A percentile compares a stretch with the other conserved stretches of the same genome.
Evolutionary conservation across 2,797 vertebrate species (phyloP).

Genomic region (Mus minutoides): DNA sequence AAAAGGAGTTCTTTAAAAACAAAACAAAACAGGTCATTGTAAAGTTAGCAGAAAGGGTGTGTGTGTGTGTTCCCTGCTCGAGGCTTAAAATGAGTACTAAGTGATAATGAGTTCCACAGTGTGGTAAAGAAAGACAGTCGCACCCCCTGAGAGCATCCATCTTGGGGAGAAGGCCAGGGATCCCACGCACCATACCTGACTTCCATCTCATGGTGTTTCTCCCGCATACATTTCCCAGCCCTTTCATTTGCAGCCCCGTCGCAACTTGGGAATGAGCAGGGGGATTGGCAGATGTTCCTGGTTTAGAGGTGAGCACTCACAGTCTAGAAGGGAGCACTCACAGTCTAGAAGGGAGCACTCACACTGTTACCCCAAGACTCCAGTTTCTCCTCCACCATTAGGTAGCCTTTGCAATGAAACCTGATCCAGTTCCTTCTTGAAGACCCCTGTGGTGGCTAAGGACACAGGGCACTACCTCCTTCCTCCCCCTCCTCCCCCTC

Average conservation of each 20-base stretch:
- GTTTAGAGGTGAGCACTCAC: too few species aligned
- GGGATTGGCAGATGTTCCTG: not conserved
- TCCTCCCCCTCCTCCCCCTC: not conserved
- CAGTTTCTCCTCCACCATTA: not conserved
- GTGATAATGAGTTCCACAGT: not conserved
- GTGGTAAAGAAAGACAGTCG: not conserved
- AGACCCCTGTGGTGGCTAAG: not conserved
- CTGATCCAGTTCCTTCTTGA: not conserved
- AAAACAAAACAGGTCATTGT: rapidly evolving
- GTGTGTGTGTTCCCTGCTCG: not conserved
- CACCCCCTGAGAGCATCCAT: not conserved
- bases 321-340: not conserved
- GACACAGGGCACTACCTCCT: not conserved
- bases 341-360: not conserved
- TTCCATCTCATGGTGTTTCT: not conserved
- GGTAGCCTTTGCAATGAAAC: not conserved
- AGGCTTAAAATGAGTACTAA: not conserved
- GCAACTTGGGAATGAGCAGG: not conserved
- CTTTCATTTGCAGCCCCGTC: not conserved
- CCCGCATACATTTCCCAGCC: rapidly evolving
- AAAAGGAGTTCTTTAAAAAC: not conserved
- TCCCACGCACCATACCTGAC: not conserved
- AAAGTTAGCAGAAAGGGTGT: not conserved
- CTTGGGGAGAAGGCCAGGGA: rapidly evolving
- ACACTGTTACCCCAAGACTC: not conserved